Evolutionary conservation across 2,888 invertebrate species (phyloP), one percentile per base, ranked within the genome.

Genomic region (Corbicula japonica): DNA sequence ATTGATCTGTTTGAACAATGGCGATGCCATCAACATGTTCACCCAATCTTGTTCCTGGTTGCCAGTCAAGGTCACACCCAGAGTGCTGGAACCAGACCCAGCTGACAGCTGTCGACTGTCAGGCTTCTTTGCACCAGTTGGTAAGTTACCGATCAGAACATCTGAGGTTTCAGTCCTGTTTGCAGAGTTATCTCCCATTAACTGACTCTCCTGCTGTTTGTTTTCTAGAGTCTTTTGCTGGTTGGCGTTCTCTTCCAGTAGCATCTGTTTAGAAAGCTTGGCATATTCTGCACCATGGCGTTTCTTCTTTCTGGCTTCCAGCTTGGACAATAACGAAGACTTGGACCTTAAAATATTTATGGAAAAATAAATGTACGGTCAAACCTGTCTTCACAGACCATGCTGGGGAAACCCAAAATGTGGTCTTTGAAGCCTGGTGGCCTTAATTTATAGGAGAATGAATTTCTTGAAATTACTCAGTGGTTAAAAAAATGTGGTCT

Each of bases 1-100:
- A 66, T 88, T 91, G 75, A 92, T 91, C 87, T 92, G 92, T 72
- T 91, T 90, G 84, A 92, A 92, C 35, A 92, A 85, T 10, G 92
- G 92, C 8, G 92, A 92, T 12, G 89, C 88, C 92, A 92, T 92
- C 78, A 92, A 80, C 84, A 92, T 83, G 74, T 91, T 91, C 28
- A 92, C 87, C 92, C 91, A 92, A 78, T 92, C 91, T 76, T 92
- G 91, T 76, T 92, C 92, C 62, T 78, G 63, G 66, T 88, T 89
- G 35, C 90, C 90, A 34, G 88, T 82, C 1, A 87, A 77, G 8
- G 66, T 65, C 52, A 83, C 80, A 23, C 74, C 80, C 35, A 72
- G 56, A n/a, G n/a, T 50, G 18, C 54, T 52, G 21, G 76, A 65
- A 30, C 76, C 54, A n/a, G 62, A 56, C 21, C 44, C 60, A n/a